Conservation (phyloP, 92 coral and sea anemone species). For the Parazoanthus atlanticus region DNA sequence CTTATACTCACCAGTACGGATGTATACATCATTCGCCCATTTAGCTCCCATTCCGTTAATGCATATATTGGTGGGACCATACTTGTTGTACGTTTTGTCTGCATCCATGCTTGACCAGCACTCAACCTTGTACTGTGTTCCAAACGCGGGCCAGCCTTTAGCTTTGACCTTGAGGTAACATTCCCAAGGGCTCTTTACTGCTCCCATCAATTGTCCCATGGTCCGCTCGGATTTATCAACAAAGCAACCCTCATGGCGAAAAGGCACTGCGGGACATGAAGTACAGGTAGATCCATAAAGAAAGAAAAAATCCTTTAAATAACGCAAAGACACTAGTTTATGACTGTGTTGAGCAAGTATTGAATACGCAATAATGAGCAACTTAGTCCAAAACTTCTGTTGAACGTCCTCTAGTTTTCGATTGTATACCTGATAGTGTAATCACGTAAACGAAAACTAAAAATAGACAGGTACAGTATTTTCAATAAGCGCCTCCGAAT, state of each 20-base stretch:
- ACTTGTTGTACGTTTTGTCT: conserved; percentile 9
- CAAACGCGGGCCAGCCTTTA: conserved; percentile 20
- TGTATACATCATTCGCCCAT: conserved; percentile 16
- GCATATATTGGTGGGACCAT: conserved; percentile 20
- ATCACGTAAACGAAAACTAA: too few relatives aligned
- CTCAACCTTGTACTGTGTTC: conserved; percentile 18
- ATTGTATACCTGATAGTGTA: too few relatives aligned
- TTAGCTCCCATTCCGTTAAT: conserved; percentile 1
- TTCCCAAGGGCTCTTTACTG: conserved; percentile 18
- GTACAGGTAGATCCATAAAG: too few relatives aligned
- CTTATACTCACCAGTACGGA: background rate
- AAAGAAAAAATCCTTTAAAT: too few relatives aligned
- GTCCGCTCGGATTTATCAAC: background rate
- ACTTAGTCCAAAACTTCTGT: too few relatives aligned
- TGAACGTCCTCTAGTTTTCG: too few relatives aligned
- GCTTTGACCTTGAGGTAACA: conserved; percentile 26
- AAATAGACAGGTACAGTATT: too few relatives aligned
- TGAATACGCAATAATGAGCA: too few relatives aligned
- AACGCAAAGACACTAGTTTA: too few relatives aligned
- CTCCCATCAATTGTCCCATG: background rate
- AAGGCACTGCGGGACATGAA: conserved; percentile 6
- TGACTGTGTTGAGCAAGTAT: too few relatives aligned
- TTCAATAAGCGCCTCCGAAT: too few relatives aligned
- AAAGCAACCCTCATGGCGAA: conserved; percentile 18
- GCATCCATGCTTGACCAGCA: conserved; percentile 33